phyloP scores from a whole-genome alignment of 2,888 invertebrate species.

The Eristalis tenax region DNA sequence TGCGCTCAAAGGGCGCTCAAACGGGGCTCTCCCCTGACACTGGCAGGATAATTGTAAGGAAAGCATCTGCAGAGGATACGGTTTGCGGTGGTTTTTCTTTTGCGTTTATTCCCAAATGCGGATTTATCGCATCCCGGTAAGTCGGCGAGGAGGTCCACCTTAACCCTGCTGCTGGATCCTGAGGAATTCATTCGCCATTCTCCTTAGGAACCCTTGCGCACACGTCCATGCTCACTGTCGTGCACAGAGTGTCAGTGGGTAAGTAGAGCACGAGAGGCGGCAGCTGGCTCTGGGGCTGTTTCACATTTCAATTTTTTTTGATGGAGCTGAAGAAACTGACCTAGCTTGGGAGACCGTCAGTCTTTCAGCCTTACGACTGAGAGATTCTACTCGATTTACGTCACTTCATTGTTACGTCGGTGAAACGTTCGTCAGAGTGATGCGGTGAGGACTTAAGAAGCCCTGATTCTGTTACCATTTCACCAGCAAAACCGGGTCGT shows the following conservation, averaged over 20 bases:
- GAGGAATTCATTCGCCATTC: slow-evolving; percentile 45
- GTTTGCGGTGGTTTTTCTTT: not conserved
- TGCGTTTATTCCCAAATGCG: slow-evolving; percentile 34
- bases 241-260: slow-evolving; percentile 64
- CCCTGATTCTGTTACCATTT: no score
- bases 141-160: slow-evolving; percentile 35
- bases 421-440: no score
- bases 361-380: no score
- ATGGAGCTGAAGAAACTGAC: no score
- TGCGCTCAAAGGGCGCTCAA: not conserved
- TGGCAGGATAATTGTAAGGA: slow-evolving; percentile 44
- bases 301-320: slow-evolving; percentile 52
- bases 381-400: no score
- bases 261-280: slow-evolving; percentile 58
- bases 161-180: slow-evolving; percentile 31
- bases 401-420: no score
- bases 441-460: no score
- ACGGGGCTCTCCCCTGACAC: slow-evolving; percentile 43
- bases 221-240: not conserved
- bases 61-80: slow-evolving; percentile 12
- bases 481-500: no score
- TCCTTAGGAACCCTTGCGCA: slow-evolving; percentile 37
- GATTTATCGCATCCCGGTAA: slow-evolving; percentile 56
- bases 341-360: no score
- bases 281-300: slow-evolving; percentile 24